Conservation (phyloP, 2,888 invertebrate species). For the Drosophila diplacantha region DNA sequence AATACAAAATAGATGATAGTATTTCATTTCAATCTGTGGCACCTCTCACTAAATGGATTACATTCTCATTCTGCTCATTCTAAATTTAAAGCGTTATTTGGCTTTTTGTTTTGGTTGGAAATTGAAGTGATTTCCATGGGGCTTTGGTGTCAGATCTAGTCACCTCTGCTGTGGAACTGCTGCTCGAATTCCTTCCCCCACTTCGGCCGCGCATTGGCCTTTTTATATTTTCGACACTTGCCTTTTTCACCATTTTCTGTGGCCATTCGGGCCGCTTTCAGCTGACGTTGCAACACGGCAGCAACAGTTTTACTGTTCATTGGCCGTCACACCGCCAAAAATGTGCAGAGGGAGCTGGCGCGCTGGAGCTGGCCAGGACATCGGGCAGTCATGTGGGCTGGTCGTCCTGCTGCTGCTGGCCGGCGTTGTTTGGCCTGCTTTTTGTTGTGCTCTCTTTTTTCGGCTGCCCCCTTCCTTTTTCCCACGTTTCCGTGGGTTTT, state of each 20-base stretch:
- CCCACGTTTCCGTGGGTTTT: constrained; percentile 18
- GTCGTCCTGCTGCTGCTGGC: constrained; percentile 54
- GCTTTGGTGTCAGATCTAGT: constrained; percentile 26
- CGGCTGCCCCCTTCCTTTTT: constrained; percentile 32
- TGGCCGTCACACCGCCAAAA: constrained; percentile 55
- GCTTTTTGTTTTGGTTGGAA: background rate
- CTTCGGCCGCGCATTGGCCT: constrained; percentile 23
- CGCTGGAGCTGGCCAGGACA: constrained; percentile 21
- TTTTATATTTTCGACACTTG: constrained; percentile 62
- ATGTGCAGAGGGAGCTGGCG: constrained; percentile 28
- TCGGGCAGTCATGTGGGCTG: constrained; percentile 44
- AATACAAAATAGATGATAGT: background rate
- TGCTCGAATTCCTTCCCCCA: constrained; percentile 4
- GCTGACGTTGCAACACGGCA: constrained; percentile 51
- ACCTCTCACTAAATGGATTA: background rate
- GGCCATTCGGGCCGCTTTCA: constrained; percentile 42
- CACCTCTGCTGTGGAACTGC: constrained; percentile 7
- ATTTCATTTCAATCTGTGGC: background rate
- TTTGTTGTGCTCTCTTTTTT: constrained; percentile 38
- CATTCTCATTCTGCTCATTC: background rate
- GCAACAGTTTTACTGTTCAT: constrained; percentile 70
- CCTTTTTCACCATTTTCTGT: constrained; percentile 20
- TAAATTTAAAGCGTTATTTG: background rate
- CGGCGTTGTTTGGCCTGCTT: constrained; percentile 57
- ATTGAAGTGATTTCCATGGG: constrained; percentile 13